Conservation (phyloP, 2,797 vertebrate species). For the Pipistrellus pipistrellus region DNA sequence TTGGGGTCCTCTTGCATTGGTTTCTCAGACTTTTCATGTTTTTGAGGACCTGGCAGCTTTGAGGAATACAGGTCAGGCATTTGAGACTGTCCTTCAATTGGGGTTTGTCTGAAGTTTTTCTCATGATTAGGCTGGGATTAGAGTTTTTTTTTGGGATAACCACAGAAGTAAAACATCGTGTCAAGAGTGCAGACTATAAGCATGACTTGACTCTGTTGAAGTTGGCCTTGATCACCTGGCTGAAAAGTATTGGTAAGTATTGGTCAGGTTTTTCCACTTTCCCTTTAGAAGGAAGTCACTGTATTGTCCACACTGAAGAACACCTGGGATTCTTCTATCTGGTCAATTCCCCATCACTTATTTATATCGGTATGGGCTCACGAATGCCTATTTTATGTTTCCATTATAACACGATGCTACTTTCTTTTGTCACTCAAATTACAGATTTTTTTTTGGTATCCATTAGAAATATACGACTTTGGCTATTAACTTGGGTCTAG, state of each 20-base stretch:
- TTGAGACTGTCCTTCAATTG: background rate
- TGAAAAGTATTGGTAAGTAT: background rate
- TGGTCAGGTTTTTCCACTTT: background rate
- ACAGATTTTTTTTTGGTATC: background rate
- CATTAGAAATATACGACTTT: background rate
- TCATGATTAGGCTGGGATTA: background rate
- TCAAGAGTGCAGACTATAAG: rapidly evolving
- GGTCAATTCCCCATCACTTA: background rate
- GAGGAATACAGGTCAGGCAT: background rate
- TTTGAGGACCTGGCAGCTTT: constrained; percentile 45
- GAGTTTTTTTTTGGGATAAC: background rate
- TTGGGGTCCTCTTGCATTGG: constrained; percentile 23
- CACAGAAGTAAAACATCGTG: background rate
- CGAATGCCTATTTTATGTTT: background rate
- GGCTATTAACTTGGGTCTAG: background rate
- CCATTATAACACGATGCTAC: background rate
- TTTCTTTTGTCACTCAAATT: constrained; percentile 14
- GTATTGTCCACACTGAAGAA: background rate
- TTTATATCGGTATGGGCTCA: background rate
- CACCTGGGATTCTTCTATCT: background rate
- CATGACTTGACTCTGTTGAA: background rate
- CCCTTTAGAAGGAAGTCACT: constrained; percentile 29
- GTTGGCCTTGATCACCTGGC: background rate
- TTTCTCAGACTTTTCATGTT: constrained; percentile 19
- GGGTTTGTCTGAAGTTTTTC: constrained; percentile 6